Evolutionary conservation across 1,140 invertebrate species (phyloP), one percentile per base, ranked within the genome.

Genomic region (Mylabris phalerata): DNA sequence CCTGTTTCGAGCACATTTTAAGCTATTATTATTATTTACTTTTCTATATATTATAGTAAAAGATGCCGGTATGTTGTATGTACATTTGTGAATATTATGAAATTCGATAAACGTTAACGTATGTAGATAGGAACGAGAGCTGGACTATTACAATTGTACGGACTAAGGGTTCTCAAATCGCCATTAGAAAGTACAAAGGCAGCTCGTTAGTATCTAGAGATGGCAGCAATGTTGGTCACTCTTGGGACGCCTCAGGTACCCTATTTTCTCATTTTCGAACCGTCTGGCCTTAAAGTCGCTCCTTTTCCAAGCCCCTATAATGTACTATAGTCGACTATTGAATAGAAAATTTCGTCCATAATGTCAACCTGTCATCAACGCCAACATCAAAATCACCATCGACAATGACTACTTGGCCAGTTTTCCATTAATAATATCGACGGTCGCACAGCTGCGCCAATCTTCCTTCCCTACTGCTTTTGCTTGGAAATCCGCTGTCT

Each of bases 201-300:
- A 50, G 59, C 65, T 71, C 69, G 68, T 71, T 71, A 71, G 66
- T 49, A 62, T 48, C 50, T 59, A 61, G 58, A 65, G 62, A 66
- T 61, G 59, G 55, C 48, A 42, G 11, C 59, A 48, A 60, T 42
- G 59, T 54, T 60, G 65, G 68, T 65, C 69, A 72, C 69, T 72
- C 71, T 58, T 44, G 71, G 71, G 71, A 72, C 71, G 67, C 65
- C 67, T 71, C 71, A 71, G 71, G 71, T 72, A 67, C 67, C 65
- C 65, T 67, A 62, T 62, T 59, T 71, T 63, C 68, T 71, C 69
- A 71, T 71, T 64, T 68, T 63, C 41, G 10, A 5, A 42, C 11
- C 9, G 11, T 42, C 41, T n/a, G 41, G 32, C 7, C 32, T 19
- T 19, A 32, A 32, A 32, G 32, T 32, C 32, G 7, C 32, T 32